A percentile compares a stretch with the other conserved stretches of the same genome.
Evolutionary conservation across 2,797 vertebrate species (phyloP).

Genomic region (Ispidina picta): DNA sequence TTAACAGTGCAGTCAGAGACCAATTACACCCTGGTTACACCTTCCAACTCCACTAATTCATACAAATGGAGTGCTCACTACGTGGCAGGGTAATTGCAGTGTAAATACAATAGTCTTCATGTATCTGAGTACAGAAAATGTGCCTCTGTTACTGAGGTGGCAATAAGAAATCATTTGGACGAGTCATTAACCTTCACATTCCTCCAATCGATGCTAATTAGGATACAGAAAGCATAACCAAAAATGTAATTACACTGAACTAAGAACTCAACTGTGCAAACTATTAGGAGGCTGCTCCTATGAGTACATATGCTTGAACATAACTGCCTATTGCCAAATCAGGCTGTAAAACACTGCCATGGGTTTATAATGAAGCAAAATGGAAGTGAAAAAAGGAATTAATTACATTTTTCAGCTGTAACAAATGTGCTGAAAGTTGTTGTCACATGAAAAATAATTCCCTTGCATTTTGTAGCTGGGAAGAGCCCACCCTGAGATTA

Average conservation of each 20-base stretch:
- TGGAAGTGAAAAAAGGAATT: neutral
- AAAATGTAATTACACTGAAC: constrained; percentile 35
- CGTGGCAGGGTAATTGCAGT: constrained; percentile 23
- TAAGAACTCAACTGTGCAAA: neutral
- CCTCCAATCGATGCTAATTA: constrained; percentile 52
- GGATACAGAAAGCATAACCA: constrained; percentile 46
- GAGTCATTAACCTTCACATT: constrained; percentile 47
- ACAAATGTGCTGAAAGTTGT: neutral
- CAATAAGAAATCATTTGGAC: constrained; percentile 56
- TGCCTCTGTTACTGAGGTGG: neutral
- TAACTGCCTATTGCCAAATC: neutral
- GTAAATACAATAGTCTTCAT: constrained; percentile 48
- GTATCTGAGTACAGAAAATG: constrained; percentile 8
- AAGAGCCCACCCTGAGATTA: neutral
- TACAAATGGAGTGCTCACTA: neutral
- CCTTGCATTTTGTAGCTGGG: neutral
- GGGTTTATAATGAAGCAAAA: neutral
- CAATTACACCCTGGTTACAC: constrained; percentile 6
- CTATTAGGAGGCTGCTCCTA: neutral
- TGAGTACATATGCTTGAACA: neutral
- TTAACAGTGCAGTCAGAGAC: neutral
- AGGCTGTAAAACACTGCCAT: neutral
- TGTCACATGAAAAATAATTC: neutral
- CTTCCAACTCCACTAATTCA: constrained; percentile 19
- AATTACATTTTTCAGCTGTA: neutral